These are phyloP conservation scores for Myopa testacea DNA, from an alignment of 2,888 invertebrate species.

Conservation along the genomic window DNA sequence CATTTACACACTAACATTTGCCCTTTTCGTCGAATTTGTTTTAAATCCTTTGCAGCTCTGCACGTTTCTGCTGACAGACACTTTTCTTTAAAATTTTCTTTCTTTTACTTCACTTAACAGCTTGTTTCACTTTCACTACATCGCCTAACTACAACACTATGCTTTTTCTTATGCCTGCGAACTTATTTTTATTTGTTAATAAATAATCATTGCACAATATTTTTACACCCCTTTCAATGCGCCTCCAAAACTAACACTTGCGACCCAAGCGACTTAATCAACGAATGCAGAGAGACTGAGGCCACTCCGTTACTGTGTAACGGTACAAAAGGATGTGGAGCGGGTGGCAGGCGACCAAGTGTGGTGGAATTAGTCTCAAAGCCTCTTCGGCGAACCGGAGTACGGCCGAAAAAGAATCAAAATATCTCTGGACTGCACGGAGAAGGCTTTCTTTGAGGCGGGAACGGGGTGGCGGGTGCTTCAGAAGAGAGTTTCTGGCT, in stretches of 20 bases:
- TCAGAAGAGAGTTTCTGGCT: neutral
- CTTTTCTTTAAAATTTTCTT: conserved; percentile 6
- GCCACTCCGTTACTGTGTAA: conserved; percentile 27
- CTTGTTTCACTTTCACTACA: neutral
- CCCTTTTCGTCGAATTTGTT: neutral
- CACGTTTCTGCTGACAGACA: conserved; percentile 29
- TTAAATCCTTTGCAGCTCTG: neutral
- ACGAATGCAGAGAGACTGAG: conserved; percentile 50
- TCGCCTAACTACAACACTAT: neutral
- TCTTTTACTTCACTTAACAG: neutral
- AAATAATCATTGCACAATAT: conserved; percentile 32
- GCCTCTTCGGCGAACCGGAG: neutral
- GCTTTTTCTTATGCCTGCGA: neutral
- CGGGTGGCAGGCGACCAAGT: neutral
- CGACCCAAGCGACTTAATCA: conserved; percentile 50
- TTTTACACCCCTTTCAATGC: conserved; percentile 5
- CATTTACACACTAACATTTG: neutral
- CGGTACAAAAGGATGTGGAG: conserved; percentile 23
- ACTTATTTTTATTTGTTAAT: neutral
- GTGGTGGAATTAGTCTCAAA: neutral
- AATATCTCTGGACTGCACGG: neutral
- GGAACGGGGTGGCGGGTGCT: neutral
- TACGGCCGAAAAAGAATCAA: too few relatives aligned
- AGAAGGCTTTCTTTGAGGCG: neutral
- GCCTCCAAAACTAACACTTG: conserved; percentile 16